Evolutionary conservation across 2,888 invertebrate genomes (phyloP).

Genomic region (Orthonevra nobilis): DNA sequence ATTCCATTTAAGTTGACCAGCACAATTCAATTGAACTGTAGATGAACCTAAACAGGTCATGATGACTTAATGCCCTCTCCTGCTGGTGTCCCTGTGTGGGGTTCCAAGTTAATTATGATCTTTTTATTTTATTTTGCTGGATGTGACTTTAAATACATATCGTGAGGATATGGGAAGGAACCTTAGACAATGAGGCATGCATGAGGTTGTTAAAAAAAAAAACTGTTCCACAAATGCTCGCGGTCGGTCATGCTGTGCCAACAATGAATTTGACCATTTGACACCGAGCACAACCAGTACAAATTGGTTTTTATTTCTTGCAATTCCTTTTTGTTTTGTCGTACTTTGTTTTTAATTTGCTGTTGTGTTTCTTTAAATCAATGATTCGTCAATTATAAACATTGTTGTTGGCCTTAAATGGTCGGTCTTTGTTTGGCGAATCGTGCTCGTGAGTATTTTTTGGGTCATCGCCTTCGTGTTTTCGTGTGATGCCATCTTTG

Average conservation of each 20-base stretch:
- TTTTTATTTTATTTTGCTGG: too few species aligned
- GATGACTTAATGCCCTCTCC: too few species aligned
- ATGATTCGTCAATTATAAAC: slow-evolving; percentile 27
- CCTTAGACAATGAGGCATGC: too few species aligned
- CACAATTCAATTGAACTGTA: slow-evolving; percentile 12
- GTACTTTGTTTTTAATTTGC: neutral
- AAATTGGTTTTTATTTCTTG: slow-evolving; percentile 36
- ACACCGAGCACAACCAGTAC: slow-evolving; percentile 43
- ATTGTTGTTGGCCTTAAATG: slow-evolving; percentile 32
- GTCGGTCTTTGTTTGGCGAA: slow-evolving; percentile 27
- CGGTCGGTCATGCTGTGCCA: slow-evolving; percentile 57
- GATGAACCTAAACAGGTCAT: too few species aligned
- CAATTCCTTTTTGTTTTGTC: neutral
- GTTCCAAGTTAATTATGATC: slow-evolving; percentile 39
- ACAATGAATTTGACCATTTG: slow-evolving; percentile 59
- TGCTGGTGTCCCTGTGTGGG: too few species aligned
- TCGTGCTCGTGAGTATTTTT: slow-evolving; percentile 35
- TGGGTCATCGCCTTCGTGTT: slow-evolving; percentile 59
- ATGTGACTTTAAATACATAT: too few species aligned
- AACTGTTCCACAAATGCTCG: too few species aligned
- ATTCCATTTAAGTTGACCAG: neutral
- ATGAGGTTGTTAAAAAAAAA: too few species aligned
- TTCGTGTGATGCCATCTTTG: slow-evolving; percentile 1
- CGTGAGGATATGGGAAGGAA: too few species aligned
- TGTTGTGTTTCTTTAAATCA: slow-evolving; percentile 31